These are phyloP conservation scores for Aurelia sp. DNA, from an alignment of 30 jellyfish, hydroid and myxozoan genomes.

Conservation along the genomic window DNA sequence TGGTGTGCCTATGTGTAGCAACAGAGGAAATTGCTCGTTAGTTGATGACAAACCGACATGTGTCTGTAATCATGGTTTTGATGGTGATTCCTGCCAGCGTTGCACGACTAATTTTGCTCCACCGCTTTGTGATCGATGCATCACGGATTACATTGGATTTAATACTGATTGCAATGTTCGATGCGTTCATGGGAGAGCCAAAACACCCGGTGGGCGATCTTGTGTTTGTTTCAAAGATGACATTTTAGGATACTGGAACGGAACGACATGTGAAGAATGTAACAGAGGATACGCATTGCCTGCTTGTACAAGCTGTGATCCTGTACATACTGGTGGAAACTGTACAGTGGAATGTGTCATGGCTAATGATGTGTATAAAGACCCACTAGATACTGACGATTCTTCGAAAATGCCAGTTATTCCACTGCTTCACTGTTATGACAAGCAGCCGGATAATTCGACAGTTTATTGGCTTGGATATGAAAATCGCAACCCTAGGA, in stretches of 20 bases:
- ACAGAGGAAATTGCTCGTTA: conserved; percentile 53
- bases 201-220: conserved; percentile 34
- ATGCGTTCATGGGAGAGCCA: conserved; percentile 68
- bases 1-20: conserved; percentile 66
- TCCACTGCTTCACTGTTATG: conserved; percentile 35
- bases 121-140: conserved; percentile 63
- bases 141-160: conserved; percentile 62
- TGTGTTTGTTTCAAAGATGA: conserved; percentile 51
- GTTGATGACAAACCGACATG: conserved; percentile 57
- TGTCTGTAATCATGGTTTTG: conserved; percentile 64
- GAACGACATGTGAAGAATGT: conserved; percentile 66
- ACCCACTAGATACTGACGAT: conserved; percentile 29
- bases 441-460: background rate
- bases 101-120: conserved; percentile 54
- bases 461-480: conserved; percentile 62
- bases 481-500: conserved; percentile 43
- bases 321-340: conserved; percentile 45
- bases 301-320: conserved; percentile 46
- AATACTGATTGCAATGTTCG: conserved; percentile 58
- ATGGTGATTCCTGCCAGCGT: conserved; percentile 60
- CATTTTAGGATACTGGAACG: conserved; percentile 59
- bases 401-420: conserved; percentile 29
- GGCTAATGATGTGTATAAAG: conserved; percentile 54
- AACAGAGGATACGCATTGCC: conserved; percentile 60
- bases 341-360: conserved; percentile 65